Evolutionary conservation across 2,797 vertebrate species (phyloP), one percentile per base, ranked within the genome.

Genomic region (Enteromius viviparus): DNA sequence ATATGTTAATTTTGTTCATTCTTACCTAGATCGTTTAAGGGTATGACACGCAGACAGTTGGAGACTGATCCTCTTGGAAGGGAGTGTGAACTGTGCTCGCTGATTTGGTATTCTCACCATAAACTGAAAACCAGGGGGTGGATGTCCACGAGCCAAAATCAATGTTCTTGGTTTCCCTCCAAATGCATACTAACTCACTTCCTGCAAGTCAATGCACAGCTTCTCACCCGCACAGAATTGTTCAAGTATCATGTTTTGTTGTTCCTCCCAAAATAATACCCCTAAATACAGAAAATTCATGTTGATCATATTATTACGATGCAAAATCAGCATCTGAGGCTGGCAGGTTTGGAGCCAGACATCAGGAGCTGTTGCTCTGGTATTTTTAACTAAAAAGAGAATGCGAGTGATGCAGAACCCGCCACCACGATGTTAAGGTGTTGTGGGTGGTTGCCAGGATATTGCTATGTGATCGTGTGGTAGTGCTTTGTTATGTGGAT

Each of bases 131-230:
- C 42, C 23, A 37, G 49, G 45, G 79, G 42, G 29, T 65, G 47
- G n/a, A 62, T 81, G 70, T 70, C 37, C 19, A 3, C 0, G 14
- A 68, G 65, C 64, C 81, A 70, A 77, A 77, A 77, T 83, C 74
- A 77, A 37, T 83, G 51, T 42, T 77, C 12, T 69, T 77, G 64
- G 14, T 83, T 58, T 83, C 6, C 37, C 74, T 69, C 74, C 40
- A 77, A 77, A 83, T 70, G 49, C 81, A 58, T 58, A 19, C 64
- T 60, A 76, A 69, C 74, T 58, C 23, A 34, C 26, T 55, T 83
- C 26, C 51, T 77, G 74, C 5, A 29, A 77, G 72, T 42, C 62
- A 76, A 23, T 69, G 51, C 40, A 55, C 49, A 66, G 72, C 17
- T 65, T 66, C 34, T 45, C 72, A 68, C 55, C 29, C 0, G 1